Base-by-base conservation (phyloP, 2,888 invertebrate species). In the Lepidocyrtoides sp. region DNA sequence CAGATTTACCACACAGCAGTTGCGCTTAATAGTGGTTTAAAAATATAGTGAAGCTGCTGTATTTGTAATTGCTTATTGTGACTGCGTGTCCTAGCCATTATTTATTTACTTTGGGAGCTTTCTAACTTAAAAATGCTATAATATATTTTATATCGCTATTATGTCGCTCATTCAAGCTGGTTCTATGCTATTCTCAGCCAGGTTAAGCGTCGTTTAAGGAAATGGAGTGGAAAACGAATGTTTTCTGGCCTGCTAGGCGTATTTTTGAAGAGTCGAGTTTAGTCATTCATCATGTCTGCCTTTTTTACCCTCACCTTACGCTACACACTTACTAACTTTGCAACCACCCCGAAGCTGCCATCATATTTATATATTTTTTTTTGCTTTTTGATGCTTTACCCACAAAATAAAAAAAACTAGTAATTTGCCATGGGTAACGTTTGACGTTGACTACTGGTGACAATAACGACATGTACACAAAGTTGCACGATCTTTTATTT, bases 191-290 rank as follows among this genome's bases (percentile, higher is more conserved):
- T 54, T 77, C 77, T 54, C 48, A 54, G 54, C 48, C 26, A 29
- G 23, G 32, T 60, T 57, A 81, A 83, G 41, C 57, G 44, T 69
- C 66, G 44, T 66, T 32, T n/a, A 26, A 84, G 83, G 83, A 84
- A 84, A 84, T 84, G 83, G 83, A 84, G 83, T 84, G 51, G 44
- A 84, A 84, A 84, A 84, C 66, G 83, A 69, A 84, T 84, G 83
- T 69, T 29, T 84, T 81, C 60, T 60, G 36, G 60, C 60, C 41
- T 81, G 81, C 29, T 60, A 60, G 60, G 81, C 41, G 36, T 26
- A 12, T 72, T 81, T 81, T 81, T 81, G 60, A 60, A 23, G 60
- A 77, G 77, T 51, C 51, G 60, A 77, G 77, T 51, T 77, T 10
- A 77, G 51, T 77, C 51, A 51, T 51, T 77, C 66, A 29, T 72